A percentile compares a stretch with the other conserved stretches of the same genome.
phyloP scores from a whole-genome alignment of 2,888 invertebrate species.

The Hoplodrina blanda region DNA sequence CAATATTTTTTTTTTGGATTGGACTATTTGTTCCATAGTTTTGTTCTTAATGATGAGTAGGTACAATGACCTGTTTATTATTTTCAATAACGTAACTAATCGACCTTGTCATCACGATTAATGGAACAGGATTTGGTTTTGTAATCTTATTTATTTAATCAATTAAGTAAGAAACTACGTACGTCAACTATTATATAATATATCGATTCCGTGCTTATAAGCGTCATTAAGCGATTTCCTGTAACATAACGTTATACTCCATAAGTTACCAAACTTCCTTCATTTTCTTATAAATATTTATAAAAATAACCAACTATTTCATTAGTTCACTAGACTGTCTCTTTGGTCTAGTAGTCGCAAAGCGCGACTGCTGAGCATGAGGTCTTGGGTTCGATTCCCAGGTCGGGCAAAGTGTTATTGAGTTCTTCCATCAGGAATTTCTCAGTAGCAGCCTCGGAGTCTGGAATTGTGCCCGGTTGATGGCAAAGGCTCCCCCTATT shows the following conservation, averaged over 20 bases:
- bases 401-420: too few species aligned
- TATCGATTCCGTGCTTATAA: conserved; percentile 13
- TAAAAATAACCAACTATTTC: conserved; percentile 21
- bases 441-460: too few species aligned
- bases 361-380: too few species aligned
- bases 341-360: too few species aligned
- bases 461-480: too few species aligned
- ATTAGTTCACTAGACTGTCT: background rate
- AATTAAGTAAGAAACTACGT: background rate
- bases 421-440: too few species aligned
- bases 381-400: too few species aligned
- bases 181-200: conserved; percentile 16
- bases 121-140: background rate
- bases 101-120: background rate
- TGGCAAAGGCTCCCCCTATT: too few species aligned
- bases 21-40: too few species aligned
- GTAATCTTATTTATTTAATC: background rate
- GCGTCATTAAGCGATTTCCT: conserved; percentile 44
- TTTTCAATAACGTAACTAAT: background rate
- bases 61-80: too few species aligned
- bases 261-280: conserved; percentile 10
- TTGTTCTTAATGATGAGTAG: too few species aligned
- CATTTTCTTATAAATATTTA: conserved; percentile 51
- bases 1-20: too few species aligned
- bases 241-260: conserved; percentile 20